A percentile compares a stretch with the other conserved stretches of the same genome.
Conservation (phyloP, 2,113 vertebrate species). For the Channa argus region DNA sequence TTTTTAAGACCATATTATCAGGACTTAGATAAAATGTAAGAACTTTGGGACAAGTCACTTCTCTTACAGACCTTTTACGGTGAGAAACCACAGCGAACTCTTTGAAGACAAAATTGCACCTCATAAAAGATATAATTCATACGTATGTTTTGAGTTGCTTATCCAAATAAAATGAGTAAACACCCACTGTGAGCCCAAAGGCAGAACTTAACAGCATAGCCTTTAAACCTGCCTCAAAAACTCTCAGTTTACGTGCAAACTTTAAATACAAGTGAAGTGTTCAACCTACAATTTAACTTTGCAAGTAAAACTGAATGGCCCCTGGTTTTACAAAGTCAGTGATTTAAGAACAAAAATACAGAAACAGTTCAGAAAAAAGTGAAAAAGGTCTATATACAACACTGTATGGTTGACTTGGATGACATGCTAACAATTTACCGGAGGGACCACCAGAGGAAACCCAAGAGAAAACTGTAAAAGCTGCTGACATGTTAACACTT, state of each 20-base stretch:
- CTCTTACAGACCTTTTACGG: conserved; percentile 23
- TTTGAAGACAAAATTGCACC: conserved; percentile 52
- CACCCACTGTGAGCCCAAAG: conserved; percentile 40
- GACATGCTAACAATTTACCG: conserved; percentile 67
- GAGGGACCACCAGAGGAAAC: conserved; percentile 62
- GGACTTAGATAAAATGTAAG: background rate
- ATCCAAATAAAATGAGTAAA: conserved; percentile 55
- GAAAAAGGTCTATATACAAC: conserved; percentile 63
- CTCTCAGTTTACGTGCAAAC: conserved; percentile 66
- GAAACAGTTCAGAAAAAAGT: conserved; percentile 32
- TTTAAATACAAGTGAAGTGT: conserved; percentile 58
- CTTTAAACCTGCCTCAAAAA: conserved; percentile 38
- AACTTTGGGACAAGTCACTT: too few relatives aligned
- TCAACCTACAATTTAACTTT: conserved; percentile 66
- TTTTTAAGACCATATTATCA: background rate
- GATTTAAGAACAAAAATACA: conserved; percentile 63
- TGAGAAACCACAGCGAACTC: conserved; percentile 28
- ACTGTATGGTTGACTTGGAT: conserved; percentile 21
- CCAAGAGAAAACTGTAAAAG: conserved; percentile 12
- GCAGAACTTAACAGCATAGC: conserved; percentile 26
- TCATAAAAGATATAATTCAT: conserved; percentile 71
- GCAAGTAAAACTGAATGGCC: conserved; percentile 17
- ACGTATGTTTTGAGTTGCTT: conserved; percentile 64
- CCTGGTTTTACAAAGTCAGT: conserved; percentile 57
- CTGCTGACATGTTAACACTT: background rate